Evolutionary conservation across 2,888 invertebrate species (phyloP).

Genomic region (Phanerotoma sp.): DNA sequence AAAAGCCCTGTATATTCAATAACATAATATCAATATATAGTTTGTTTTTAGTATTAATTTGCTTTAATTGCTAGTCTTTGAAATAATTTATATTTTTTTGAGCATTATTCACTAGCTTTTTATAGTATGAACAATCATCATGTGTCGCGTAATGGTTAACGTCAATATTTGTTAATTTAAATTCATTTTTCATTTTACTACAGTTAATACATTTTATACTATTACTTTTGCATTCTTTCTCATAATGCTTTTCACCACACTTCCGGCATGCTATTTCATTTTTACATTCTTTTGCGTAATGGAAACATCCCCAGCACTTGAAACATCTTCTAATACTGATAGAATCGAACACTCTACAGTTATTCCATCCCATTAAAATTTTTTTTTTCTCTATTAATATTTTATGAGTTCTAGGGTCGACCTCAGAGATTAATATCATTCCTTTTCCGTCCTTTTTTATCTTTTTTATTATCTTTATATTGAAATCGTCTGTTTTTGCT

Average conservation of each 20-base stretch:
- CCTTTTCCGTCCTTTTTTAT: too few species aligned
- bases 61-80: conserved; percentile 20
- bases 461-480: too few species aligned
- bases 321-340: not conserved
- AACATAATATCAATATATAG: not conserved
- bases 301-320: conserved; percentile 23
- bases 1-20: conserved; percentile 13
- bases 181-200: conserved; percentile 8
- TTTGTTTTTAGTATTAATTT: not conserved
- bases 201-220: conserved; percentile 27
- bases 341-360: not conserved
- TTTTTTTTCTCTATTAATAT: not conserved
- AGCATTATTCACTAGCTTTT: conserved; percentile 4
- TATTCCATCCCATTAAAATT: not conserved
- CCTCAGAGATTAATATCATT: not conserved
- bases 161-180: conserved; percentile 7
- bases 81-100: conserved; percentile 14
- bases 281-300: conserved; percentile 23
- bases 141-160: conserved; percentile 14
- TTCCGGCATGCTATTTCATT: conserved; percentile 15
- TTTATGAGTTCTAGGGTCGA: not conserved
- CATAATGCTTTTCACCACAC: conserved; percentile 15
- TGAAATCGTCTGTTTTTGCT: too few species aligned
- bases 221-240: conserved; percentile 6
- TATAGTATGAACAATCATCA: conserved; percentile 10